These are phyloP conservation scores for Asarcornis scutulata DNA, from an alignment of 2,113 vertebrate species.

Conservation along the genomic window DNA sequence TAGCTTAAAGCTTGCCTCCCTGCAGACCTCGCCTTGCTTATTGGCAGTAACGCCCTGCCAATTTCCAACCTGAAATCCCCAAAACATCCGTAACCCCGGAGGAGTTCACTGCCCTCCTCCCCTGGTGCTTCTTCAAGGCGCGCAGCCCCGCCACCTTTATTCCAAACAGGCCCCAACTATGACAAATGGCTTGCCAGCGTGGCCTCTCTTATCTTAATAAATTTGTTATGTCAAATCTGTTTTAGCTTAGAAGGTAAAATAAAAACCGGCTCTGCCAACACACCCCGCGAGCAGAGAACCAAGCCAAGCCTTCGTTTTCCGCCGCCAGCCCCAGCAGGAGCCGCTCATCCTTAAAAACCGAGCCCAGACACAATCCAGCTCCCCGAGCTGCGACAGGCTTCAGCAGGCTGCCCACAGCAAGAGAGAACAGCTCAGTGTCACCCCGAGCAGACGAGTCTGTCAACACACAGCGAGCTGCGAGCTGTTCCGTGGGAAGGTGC, in stretches of 20 bases:
- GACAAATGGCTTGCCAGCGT: neutral
- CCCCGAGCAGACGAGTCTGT: neutral
- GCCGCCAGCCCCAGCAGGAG: rapidly evolving
- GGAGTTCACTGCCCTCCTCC: neutral
- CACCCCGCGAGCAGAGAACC: neutral
- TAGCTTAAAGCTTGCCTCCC: neutral
- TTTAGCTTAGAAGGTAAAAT: conserved; percentile 9
- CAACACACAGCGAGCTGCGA: rapidly evolving
- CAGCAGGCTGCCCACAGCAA: neutral
- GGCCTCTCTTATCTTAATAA: neutral
- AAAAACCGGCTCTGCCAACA: neutral
- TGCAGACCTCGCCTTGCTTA: neutral
- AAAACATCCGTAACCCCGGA: neutral
- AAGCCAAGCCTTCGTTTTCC: neutral
- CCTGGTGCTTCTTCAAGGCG: neutral
- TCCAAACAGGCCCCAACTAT: neutral
- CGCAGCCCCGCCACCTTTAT: neutral
- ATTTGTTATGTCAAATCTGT: neutral
- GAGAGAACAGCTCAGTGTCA: neutral
- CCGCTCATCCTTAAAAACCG: neutral
- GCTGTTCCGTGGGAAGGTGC: neutral
- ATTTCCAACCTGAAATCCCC: neutral
- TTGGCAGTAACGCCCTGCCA: neutral
- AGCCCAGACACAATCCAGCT: neutral
- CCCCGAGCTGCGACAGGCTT: neutral